Base-by-base conservation (phyloP, 2,888 invertebrate species). In the Philereme vetulata region DNA sequence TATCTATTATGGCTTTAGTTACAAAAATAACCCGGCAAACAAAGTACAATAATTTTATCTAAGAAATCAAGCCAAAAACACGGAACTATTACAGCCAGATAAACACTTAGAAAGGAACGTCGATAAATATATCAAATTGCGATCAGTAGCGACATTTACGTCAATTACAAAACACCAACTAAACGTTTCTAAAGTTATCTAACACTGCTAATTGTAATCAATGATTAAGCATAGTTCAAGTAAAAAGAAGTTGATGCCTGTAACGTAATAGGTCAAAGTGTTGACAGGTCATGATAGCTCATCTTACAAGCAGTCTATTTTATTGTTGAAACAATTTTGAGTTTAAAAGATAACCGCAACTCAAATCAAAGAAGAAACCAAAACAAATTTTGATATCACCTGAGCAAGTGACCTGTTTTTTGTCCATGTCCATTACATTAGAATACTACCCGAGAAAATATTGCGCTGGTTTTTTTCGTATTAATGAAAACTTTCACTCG, bases 181-280 rank as follows among this genome's bases (percentile, higher is more conserved):
- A 69, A 72, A 64, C 66, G 62, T 56, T 55, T 60, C 56, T 61
- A 67, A 65, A 60, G 74, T 83, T 82, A 80, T 66, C 60, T 80
- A 83, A 83, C 74, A 61, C 62, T 55, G 64, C 74, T 80, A 77
- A 81, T 80, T 78, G 75, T 71, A 58, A 58, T 56, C 72, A 72
- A 75, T 80, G 77, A 81, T 80, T 78, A 74, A 71, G 66, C 71
- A 71, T 65, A 71, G 72, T 76, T 77, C 62, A 50, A 56, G 33
- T 53, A 71, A 65, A 71, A 70, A 68, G 65, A 72, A 60, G 65
- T 65, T 67, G 61, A 52, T 56, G 42, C 50, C 46, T 47, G 43
- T 69, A 53, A 62, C 58, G 64, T 65, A 74, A 71, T 69, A 69
- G 62, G 61, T 65, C 59, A 65, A 44, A 67, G 58, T 49, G 52